Base-by-base conservation (phyloP, 2,797 vertebrate species). In the Pterois miles region DNA sequence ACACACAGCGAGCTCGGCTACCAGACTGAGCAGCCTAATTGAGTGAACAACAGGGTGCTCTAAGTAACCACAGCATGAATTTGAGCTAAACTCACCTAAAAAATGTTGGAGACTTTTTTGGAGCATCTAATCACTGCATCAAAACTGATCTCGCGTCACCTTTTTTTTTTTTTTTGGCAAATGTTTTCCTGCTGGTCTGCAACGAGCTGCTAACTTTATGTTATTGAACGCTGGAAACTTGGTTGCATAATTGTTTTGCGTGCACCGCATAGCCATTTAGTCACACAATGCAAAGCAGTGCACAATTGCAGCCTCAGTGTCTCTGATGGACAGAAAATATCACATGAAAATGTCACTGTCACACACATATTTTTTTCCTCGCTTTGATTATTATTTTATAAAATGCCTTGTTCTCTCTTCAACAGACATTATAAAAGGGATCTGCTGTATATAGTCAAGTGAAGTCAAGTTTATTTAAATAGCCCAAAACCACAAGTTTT, bases 21-120 rank as follows among this genome's bases (percentile, higher is more conserved):
- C 83, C 85, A 93, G 92, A 86, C 94, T 91, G 91, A 88, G 92
- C 83, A 81, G 92, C 90, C 92, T 95, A 95, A 95, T 95, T 95
- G 94, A 93, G 91, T 94, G 91, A 95, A 94, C 95, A 95, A 95
- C 94, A 91, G 94, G 89, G 88, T 93, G 81, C 91, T 93, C 62
- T 80, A 83, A 88, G 83, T 78, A 86, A 89, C 88, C 88, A 88
- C 86, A 79, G 84, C 71, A 74, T 87, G 84, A 91, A 78, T 85
- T 80, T 86, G 88, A 90, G 87, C 81, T 91, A 83, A 91, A 91
- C 86, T 82, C 50, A 2, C 66, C 81, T 79, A 27, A 83, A 89
- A 93, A 91, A 85, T 89, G 82, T 85, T 79, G 80, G 68, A 73
- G 43, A 56, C 68, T 56, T 85, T 59, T 84, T 64, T 65, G 54